Evolutionary conservation across 2,797 vertebrate genomes (phyloP), one percentile per base, ranked within the genome.

Genomic region (Hozukius guyotensis): DNA sequence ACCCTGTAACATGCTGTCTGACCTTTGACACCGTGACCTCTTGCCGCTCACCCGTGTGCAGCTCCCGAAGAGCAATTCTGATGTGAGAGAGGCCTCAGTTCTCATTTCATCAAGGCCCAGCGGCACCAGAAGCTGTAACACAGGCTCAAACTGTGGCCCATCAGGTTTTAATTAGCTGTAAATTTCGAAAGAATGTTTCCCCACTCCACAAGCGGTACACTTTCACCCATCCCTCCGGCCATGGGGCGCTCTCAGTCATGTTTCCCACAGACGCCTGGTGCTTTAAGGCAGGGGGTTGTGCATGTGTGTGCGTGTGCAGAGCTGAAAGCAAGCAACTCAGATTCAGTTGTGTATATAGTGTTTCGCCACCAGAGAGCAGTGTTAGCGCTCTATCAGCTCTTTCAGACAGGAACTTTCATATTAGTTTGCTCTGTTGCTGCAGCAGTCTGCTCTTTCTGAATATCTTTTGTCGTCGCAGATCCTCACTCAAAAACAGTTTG

Each of bases 121-220:
- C 80, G 14, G 78, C 73, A 73, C 81, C 81, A 65, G 82, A 46
- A 88, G 89, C 88, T 75, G 31, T 32, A 85, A 84, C 80, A 77
- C 88, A 73, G 78, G 69, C 87, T 91, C 89, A 86, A 78, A 92
- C 90, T 91, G 91, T 77, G 87, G 83, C 82, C 88, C 93, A 91
- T 94, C 93, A 83, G 93, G 86, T 94, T 95, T 92, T 93, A 93
- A 95, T 95, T 95, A 93, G 92, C 90, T 88, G 82, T 91, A 89
- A 85, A 88, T 93, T 87, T 92, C 80, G 69, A 10, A 93, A 87
- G 92, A 93, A 94, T 93, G 92, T 87, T 76, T 93, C 80, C 61
- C 60, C 4, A 73, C 89, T 91, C 78, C 77, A 85, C 84, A 88
- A 92, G 83, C 83, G 64, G 57, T 81, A 81, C 82, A 91, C 88